Evolutionary conservation across 2,888 invertebrate genomes (phyloP).

Genomic region (Ectropis crepuscularia): DNA sequence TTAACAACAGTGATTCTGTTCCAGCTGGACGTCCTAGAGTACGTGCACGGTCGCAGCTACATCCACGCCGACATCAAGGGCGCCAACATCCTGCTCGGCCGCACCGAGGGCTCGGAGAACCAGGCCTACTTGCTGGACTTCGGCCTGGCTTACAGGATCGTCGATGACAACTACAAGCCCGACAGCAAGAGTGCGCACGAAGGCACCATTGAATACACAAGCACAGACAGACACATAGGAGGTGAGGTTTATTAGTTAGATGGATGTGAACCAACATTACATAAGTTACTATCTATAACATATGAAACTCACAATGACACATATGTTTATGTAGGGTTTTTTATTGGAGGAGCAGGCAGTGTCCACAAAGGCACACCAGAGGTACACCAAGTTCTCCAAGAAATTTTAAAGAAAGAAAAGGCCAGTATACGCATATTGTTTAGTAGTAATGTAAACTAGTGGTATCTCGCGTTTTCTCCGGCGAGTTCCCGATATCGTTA

Average conservation of each 20-base stretch:
- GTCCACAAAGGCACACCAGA: no score
- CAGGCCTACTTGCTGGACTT: slow-evolving; percentile 96
- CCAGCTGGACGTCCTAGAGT: slow-evolving; percentile 95
- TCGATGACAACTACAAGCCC: slow-evolving; percentile 91
- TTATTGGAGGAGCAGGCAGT: no score
- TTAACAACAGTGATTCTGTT: slow-evolving; percentile 47
- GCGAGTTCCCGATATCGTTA: no score
- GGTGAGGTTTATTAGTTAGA: slow-evolving; percentile 69
- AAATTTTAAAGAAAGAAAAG: no score
- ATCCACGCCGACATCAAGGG: slow-evolving; percentile 99
- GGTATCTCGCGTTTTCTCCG: no score
- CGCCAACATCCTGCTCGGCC: slow-evolving; percentile 94
- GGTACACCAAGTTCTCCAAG: no score
- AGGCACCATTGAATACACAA: slow-evolving; percentile 98
- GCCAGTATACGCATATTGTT: no score
- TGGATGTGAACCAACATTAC: no score
- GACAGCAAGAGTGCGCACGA: slow-evolving; percentile 97
- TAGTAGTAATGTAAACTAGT: no score
- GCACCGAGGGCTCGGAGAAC: slow-evolving; percentile 86
- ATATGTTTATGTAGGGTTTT: no score
- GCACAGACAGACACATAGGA: slow-evolving; percentile 97
- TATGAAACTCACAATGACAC: no score
- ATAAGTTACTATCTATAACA: no score
- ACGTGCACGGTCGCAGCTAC: slow-evolving; percentile 95
- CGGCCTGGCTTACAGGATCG: slow-evolving; percentile 91